These are phyloP conservation scores for Pangasius djambal DNA, from an alignment of 2,797 vertebrate genomes.

Conservation along the genomic window DNA sequence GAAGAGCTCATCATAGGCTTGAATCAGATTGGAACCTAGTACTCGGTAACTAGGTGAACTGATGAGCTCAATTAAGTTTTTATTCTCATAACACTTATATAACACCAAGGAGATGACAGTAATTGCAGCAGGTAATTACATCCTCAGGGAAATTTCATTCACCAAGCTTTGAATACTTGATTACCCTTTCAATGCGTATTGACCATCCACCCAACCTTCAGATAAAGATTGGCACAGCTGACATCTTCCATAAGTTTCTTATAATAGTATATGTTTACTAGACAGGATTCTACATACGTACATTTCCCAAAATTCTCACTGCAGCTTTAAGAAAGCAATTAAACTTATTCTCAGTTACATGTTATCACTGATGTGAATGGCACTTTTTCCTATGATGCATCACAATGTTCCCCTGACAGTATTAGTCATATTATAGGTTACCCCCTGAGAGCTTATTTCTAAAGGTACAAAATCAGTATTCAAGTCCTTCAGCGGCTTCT, in stretches of 20 bases:
- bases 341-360: background rate
- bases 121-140: slow-evolving; percentile 10
- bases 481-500: background rate
- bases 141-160: background rate
- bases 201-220: background rate
- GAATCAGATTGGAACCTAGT: background rate
- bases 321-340: background rate
- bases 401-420: background rate
- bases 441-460: background rate
- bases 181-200: background rate
- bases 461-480: slow-evolving; percentile 6
- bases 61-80: background rate
- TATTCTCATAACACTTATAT: background rate
- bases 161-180: background rate
- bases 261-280: background rate
- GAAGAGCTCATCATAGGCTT: background rate
- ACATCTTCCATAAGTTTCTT: background rate
- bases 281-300: background rate
- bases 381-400: background rate
- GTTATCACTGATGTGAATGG: background rate
- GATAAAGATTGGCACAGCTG: background rate
- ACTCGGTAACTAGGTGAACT: background rate
- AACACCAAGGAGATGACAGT: background rate
- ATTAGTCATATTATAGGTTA: background rate
- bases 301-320: background rate